These are phyloP conservation scores for Drosophila quinaria DNA, from an alignment of 2,888 invertebrate species.

Conservation along the genomic window DNA sequence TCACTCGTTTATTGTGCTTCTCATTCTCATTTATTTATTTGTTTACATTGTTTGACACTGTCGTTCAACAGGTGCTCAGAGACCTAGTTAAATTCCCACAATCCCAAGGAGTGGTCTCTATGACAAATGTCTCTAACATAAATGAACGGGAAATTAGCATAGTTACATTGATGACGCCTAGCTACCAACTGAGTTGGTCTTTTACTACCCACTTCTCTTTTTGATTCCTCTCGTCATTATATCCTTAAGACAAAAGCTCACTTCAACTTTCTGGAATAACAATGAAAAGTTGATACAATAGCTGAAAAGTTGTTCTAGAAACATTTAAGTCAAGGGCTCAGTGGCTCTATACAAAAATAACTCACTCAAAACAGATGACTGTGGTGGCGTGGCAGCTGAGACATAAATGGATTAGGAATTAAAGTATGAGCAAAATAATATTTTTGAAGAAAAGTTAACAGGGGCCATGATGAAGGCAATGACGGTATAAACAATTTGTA, in stretches of 20 bases:
- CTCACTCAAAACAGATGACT: neutral
- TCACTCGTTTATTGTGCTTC: neutral
- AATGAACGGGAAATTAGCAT: constrained; percentile 30
- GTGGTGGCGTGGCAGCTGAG: constrained; percentile 24
- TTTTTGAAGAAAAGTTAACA: neutral
- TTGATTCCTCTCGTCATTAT: constrained; percentile 7
- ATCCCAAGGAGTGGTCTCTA: constrained; percentile 6
- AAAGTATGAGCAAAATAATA: constrained; percentile 21
- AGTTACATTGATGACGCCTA: constrained; percentile 45
- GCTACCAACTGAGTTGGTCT: constrained; percentile 7
- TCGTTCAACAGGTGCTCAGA: constrained; percentile 63
- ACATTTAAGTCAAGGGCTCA: neutral
- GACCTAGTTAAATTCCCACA: constrained; percentile 31
- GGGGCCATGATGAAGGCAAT: neutral
- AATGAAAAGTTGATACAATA: constrained; percentile 21
- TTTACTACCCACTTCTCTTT: neutral
- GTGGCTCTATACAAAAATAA: constrained; percentile 5
- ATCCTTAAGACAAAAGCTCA: constrained; percentile 27
- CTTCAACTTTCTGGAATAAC: constrained; percentile 14
- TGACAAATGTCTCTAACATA: constrained; percentile 17
- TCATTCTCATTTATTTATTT: constrained; percentile 13
- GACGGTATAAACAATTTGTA: constrained; percentile 14
- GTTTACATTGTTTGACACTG: constrained; percentile 24
- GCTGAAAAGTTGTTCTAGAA: constrained; percentile 24
- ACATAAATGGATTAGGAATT: constrained; percentile 14